Base-by-base conservation (phyloP, 2,797 vertebrate species). In the Echeneis naucrates region DNA sequence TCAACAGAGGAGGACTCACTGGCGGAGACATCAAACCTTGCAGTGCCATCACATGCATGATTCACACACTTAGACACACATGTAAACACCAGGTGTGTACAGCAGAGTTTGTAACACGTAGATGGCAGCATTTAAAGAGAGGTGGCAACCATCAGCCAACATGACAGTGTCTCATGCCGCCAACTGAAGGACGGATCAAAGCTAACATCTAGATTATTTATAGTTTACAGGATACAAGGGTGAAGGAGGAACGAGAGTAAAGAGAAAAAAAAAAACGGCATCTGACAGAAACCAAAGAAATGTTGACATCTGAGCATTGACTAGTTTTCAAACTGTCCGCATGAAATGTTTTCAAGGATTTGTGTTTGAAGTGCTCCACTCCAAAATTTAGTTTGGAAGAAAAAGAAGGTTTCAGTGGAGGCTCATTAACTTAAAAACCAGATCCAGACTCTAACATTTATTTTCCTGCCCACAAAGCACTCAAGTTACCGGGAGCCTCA, bases 131-230 rank as follows among this genome's bases (percentile, higher is more conserved):
- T 13, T 70, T 61, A 79, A 72, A 70, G 66, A 74, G 81, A 85
- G 82, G 77, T 77, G 87, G 87, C 90, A 90, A 83, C 71, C 84
- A n/a, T 72, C 88, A 83, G 64, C 24, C 12, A 37, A 64, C 81
- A 57, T 26, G n/a, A 80, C 73, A 21, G 87, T 75, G 37, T 73
- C 72, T 53, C 75, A 4, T 44, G n/a, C 81, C 75, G 72, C 68
- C 64, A 60, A 55, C 33, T 67, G 80, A 86, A 33, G 38, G 56
- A 60, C 21, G 54, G 82, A 92, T 91, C 91, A 92, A 90, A 93
- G 91, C 38, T 2, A 80, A 81, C 82, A 72, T 68, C 84, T 90
- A 71, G 68, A 91, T 88, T 91, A 92, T 92, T 92, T 88, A 92
- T 90, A 88, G 86, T 82, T 80, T 66, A 89, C 81, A 88, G 87